Evolutionary conservation across 92 coral and sea anemone species (phyloP).

Genomic region (Zoanthus sansibaricus): DNA sequence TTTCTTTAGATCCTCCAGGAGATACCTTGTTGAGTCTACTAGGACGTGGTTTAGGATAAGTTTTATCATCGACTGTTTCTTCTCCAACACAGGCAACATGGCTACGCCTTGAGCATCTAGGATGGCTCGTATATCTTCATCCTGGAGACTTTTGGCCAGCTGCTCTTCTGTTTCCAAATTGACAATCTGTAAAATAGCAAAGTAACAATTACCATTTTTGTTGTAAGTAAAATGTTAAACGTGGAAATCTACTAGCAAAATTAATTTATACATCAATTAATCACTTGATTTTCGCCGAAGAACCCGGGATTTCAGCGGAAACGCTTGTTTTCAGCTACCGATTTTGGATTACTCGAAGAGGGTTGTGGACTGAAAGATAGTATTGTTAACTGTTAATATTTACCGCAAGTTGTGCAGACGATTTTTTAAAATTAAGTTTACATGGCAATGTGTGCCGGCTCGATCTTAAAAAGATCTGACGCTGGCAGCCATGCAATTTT

Average conservation of each 20-base stretch:
- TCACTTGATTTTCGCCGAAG: background rate
- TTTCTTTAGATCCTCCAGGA: slow-evolving; percentile 58
- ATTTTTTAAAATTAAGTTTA: background rate
- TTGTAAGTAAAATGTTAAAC: background rate
- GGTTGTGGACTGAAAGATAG: background rate
- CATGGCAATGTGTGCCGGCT: background rate
- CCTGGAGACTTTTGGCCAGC: slow-evolving; percentile 16
- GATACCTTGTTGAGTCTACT: slow-evolving; percentile 51
- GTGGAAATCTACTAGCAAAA: background rate
- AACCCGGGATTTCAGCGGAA: background rate
- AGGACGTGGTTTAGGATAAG: slow-evolving; percentile 47
- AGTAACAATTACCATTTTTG: no score
- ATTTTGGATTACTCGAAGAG: background rate
- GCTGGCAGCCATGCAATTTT: background rate
- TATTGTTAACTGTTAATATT: background rate
- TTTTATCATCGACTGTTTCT: slow-evolving; percentile 1
- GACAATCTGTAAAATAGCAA: no score
- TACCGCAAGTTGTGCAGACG: background rate
- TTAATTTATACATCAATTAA: no score
- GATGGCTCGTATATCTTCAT: slow-evolving; percentile 47
- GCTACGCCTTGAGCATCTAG: slow-evolving; percentile 57
- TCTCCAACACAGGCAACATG: slow-evolving; percentile 17
- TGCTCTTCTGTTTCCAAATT: background rate
- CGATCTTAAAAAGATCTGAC: background rate
- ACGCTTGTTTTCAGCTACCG: background rate